Evolutionary conservation across 2,888 invertebrate species (phyloP).

Genomic region (Xestoiulus laeticollis): DNA sequence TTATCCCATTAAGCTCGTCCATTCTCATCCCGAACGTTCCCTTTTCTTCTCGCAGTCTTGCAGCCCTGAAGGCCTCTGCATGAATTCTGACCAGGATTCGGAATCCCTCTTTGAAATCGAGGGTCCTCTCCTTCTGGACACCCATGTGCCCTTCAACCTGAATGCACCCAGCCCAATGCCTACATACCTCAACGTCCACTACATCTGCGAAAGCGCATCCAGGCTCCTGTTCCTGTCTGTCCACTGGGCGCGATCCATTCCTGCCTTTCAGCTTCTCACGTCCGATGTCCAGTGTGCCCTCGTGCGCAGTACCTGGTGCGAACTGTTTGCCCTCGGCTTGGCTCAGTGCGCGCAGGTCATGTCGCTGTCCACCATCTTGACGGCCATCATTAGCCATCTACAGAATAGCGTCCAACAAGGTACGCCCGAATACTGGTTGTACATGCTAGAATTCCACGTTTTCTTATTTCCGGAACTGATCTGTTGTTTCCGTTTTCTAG

Average conservation of each 20-base stretch:
- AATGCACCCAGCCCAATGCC: slow-evolving; percentile 81
- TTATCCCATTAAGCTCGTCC: not conserved
- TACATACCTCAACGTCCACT: slow-evolving; percentile 90
- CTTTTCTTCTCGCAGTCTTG: slow-evolving; percentile 48
- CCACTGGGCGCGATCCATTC: slow-evolving; percentile 87
- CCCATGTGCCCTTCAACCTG: slow-evolving; percentile 77
- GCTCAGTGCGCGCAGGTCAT: slow-evolving; percentile 84
- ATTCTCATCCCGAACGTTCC: not conserved
- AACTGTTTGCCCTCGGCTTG: slow-evolving; percentile 88
- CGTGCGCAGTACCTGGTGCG: slow-evolving; percentile 90
- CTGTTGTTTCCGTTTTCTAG: slow-evolving; percentile 19
- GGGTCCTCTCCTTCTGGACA: slow-evolving; percentile 75
- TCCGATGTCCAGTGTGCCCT: slow-evolving; percentile 84
- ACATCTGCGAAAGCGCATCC: slow-evolving; percentile 94
- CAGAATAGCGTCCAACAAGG: slow-evolving; percentile 77
- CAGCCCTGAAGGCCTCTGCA: slow-evolving; percentile 40
- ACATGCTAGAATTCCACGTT: not conserved
- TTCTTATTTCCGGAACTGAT: not conserved
- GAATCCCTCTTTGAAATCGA: slow-evolving; percentile 53
- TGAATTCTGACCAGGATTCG: slow-evolving; percentile 48
- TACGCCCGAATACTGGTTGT: slow-evolving; percentile 54
- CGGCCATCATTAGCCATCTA: slow-evolving; percentile 82
- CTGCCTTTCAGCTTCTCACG: slow-evolving; percentile 82
- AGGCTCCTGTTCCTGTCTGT: slow-evolving; percentile 88
- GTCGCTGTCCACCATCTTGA: slow-evolving; percentile 81